Evolutionary conservation across 2,888 invertebrate species (phyloP), one percentile per base, ranked within the genome.

Genomic region (Spicauda simplicius): DNA sequence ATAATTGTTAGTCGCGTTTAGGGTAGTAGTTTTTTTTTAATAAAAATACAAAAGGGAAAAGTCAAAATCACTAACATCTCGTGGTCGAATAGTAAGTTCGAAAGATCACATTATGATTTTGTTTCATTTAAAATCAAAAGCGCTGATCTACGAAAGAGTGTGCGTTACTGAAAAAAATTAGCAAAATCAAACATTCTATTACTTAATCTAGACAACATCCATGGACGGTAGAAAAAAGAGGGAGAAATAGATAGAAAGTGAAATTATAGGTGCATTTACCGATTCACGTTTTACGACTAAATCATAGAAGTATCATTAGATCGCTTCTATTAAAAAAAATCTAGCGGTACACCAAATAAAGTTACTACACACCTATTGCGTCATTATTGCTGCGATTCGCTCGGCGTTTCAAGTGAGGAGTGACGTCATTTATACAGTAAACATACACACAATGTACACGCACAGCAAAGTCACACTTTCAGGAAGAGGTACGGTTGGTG

Each of bases 201-300:
- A 77, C 72, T 79, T 81, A 84, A 73, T 79, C 84, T 86, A 69
- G 82, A 91, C 90, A 87, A 91, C 91, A 91, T 78, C 82, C 76
- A 90, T 91, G 91, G 91, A 91, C 91, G 91, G 91, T 89, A 83
- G 87, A 88, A 90, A 88, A 82, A 80, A 81, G 73, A 74, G 65
- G 64, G 73, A 71, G 71, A 72, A 70, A 70, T 69, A 67, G 55
- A 54, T 55, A 59, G 68, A 74, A 76, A 61, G 64, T 69, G 14
- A 60, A 65, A 55, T 48, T n/a, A 7, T 54, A 55, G 33, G 65
- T 65, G 65, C 65, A 33, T 7, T 59, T n/a, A 54, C 41, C 61
- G 61, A 58, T 67, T 61, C 61, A 61, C 61, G 56, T 56, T 33
- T 59, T 25, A 59, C 41, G 16, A 45, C 45, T 41, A 54, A 66